Percentiles rank a stretch among this genome's conserved stretches.
Evolutionary conservation across 1,140 invertebrate species (phyloP).

Genomic region (Calephelis nemesis): DNA sequence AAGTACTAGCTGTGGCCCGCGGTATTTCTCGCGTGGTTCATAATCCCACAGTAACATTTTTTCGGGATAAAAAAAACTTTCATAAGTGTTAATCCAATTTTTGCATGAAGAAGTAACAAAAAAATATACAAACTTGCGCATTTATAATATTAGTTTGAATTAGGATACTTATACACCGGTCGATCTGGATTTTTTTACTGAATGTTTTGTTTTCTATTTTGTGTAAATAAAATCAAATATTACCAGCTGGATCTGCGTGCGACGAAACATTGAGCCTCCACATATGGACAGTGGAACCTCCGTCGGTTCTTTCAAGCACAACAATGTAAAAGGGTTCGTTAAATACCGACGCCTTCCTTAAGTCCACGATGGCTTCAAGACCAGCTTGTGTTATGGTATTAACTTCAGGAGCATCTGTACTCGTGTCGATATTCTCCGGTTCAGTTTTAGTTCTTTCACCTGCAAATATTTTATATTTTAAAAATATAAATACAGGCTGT

Average conservation of each 20-base stretch:
- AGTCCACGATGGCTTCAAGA: constrained; percentile 92
- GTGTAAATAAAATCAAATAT: background rate
- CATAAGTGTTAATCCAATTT: too few relatives aligned
- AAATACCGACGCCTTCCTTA: constrained; percentile 91
- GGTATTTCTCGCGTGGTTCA: too few relatives aligned
- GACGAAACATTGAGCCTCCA: constrained; percentile 96
- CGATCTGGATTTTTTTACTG: too few relatives aligned
- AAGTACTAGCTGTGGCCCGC: too few relatives aligned
- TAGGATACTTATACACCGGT: too few relatives aligned
- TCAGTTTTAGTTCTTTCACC: constrained; percentile 61
- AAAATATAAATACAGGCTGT: too few relatives aligned
- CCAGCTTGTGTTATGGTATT: constrained; percentile 83
- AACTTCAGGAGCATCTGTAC: constrained; percentile 55
- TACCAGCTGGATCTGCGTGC: constrained; percentile 82
- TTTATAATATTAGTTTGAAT: too few relatives aligned
- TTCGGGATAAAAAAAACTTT: too few relatives aligned
- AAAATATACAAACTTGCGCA: too few relatives aligned
- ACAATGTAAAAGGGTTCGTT: constrained; percentile 98
- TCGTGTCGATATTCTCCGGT: constrained; percentile 49
- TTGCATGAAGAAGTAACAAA: too few relatives aligned
- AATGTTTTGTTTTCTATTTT: too few relatives aligned
- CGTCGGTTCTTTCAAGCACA: constrained; percentile 90
- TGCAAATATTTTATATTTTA: constrained; percentile 23
- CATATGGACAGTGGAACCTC: constrained; percentile 95
- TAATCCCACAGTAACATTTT: too few relatives aligned